Evolutionary conservation across 2,113 vertebrate species (phyloP), one percentile per base, ranked within the genome.

Genomic region (Plestiodon gilberti): DNA sequence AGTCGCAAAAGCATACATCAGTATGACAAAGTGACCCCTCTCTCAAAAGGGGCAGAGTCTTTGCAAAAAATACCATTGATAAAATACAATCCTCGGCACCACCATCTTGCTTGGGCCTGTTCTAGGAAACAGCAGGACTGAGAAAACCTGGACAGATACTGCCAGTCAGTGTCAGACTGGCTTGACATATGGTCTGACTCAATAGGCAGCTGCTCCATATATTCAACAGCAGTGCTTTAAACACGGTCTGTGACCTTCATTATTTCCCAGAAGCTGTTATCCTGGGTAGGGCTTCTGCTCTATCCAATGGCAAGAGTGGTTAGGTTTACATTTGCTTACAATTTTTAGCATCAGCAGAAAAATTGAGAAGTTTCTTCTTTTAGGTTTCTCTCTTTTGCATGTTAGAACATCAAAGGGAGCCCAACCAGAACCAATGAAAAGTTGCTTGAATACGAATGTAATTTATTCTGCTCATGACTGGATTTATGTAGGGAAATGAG

Each of bases 401-500:
- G 38, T n/a, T 35, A 59, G n/a, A 71, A 38, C 67, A 14, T 35
- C 48, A 84, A 75, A 75, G 30, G 78, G 38, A 84, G 59, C 59
- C 59, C 48, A n/a, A 75, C 70, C 18, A 75, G 57, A 84, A 70
- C 35, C 28, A 74, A 74, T 61, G 52, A 43, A 40, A 83, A 74
- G 35, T 83, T 18, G 23, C 62, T 75, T 33, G 57, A 61, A n/a
- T 61, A 35, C 70, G 22, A 64, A 75, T 84, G 64, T n/a, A 83
- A 62, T 33, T 7, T 48, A 84, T 52, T 84, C 38, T 62, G 57
- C 30, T 64, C 40, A 7, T 75, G 71, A 18, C 59, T 75, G 40
- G 57, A 64, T 84, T 84, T 43, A 75, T 33, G 61, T 48, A 62
- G 75, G 71, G 71, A 84, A 84, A 84, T 84, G 70, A 77, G 35